These are phyloP conservation scores for Decapterus maruadsi DNA, from an alignment of 2,797 vertebrate species.

Conservation along the genomic window DNA sequence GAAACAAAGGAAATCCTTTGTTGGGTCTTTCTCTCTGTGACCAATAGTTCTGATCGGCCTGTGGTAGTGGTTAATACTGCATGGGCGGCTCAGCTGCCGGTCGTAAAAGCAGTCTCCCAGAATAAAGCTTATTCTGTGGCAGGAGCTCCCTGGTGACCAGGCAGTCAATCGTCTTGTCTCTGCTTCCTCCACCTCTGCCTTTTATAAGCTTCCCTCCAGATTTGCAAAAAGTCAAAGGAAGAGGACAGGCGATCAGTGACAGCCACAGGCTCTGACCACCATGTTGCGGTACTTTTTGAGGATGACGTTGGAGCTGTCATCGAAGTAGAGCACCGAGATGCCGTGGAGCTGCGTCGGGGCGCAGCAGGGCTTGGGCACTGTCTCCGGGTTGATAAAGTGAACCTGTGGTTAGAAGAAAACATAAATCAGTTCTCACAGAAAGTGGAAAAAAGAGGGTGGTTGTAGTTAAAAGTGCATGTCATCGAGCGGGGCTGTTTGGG, in stretches of 20 bases:
- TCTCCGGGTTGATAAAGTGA: constrained; percentile 98
- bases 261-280: constrained; percentile 98
- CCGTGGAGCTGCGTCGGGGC: constrained; percentile 98
- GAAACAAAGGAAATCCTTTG: constrained; percentile 25
- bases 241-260: constrained; percentile 86
- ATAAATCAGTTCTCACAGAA: constrained; percentile 16
- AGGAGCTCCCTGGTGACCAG: constrained; percentile 32
- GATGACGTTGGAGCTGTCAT: constrained; percentile 99
- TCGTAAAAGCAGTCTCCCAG: constrained; percentile 35
- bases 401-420: constrained; percentile 84
- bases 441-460: not conserved
- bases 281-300: constrained; percentile 99
- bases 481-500: not conserved
- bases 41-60: constrained; percentile 29
- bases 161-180: constrained; percentile 38
- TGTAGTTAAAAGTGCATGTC: constrained; percentile 9
- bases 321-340: constrained; percentile 98
- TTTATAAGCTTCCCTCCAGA: constrained; percentile 5
- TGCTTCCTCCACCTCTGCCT: constrained; percentile 21
- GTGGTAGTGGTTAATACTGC: constrained; percentile 45
- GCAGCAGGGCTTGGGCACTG: constrained; percentile 97
- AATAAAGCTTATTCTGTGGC: constrained; percentile 43
- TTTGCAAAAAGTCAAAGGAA: not conserved
- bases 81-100: constrained; percentile 35
- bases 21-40: constrained; percentile 41